These are phyloP conservation scores for Limnodromus scolopaceus DNA, from an alignment of 2,797 vertebrate species.

Conservation along the genomic window DNA sequence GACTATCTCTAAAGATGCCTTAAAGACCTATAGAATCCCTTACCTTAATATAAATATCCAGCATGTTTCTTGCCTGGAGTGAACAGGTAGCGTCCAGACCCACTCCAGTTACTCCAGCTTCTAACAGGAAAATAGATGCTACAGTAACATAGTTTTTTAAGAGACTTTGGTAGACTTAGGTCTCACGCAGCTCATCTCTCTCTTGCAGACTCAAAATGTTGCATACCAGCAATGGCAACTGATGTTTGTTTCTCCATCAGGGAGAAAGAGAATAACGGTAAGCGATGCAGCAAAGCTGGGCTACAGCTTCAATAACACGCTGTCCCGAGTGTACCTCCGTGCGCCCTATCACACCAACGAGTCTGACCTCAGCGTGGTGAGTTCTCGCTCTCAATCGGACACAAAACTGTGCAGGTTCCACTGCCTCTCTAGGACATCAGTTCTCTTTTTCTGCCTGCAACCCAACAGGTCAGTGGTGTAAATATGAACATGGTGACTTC, in stretches of 20 bases:
- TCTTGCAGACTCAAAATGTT: constrained; percentile 62
- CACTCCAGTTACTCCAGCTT: not conserved
- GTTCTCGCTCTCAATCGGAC: not conserved
- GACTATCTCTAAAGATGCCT: not conserved
- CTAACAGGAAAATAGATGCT: not conserved
- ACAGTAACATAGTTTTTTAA: not conserved
- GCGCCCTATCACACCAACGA: constrained; percentile 73
- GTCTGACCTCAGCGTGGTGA: constrained; percentile 66
- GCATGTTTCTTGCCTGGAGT: not conserved
- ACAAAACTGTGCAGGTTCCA: not conserved
- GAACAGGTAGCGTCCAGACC: not conserved
- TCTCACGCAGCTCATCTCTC: not conserved
- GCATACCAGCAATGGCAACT: constrained; percentile 63
- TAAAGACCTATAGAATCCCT: not conserved
- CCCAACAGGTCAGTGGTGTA: constrained; percentile 59
- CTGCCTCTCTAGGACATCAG: not conserved
- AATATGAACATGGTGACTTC: constrained; percentile 67
- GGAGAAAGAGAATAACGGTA: constrained; percentile 58
- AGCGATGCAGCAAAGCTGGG: constrained; percentile 73
- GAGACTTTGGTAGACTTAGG: not conserved
- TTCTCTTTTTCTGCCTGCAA: not conserved
- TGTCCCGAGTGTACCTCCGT: constrained; percentile 72
- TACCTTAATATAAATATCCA: not conserved
- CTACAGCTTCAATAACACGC: constrained; percentile 72
- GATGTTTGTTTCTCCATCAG: constrained; percentile 72